These are phyloP conservation scores for Oophaga pumilio DNA, from an alignment of 2,113 vertebrate genomes.

Conservation along the genomic window DNA sequence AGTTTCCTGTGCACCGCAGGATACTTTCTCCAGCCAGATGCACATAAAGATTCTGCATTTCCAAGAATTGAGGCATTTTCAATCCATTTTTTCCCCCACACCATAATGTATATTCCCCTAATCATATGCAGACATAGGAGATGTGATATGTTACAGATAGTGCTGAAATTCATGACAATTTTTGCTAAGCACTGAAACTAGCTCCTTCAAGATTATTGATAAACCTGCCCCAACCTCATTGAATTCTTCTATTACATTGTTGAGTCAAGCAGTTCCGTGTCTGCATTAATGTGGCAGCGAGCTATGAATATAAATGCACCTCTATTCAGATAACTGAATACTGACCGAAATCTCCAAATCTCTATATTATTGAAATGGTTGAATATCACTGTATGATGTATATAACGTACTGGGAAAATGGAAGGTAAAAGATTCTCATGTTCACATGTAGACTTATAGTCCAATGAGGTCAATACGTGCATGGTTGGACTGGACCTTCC, in stretches of 20 bases:
- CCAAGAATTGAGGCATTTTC: too few species aligned
- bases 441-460: too few species aligned
- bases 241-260: conserved; percentile 10
- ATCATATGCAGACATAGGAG: not conserved
- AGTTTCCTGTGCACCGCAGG: too few species aligned
- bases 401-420: not conserved
- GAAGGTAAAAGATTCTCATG: too few species aligned
- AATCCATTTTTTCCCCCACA: too few species aligned
- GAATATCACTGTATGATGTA: not conserved
- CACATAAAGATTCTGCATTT: too few species aligned
- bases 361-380: not conserved
- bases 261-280: not conserved
- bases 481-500: too few species aligned
- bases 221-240: not conserved
- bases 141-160: not conserved
- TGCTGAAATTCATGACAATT: not conserved
- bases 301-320: not conserved
- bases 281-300: not conserved
- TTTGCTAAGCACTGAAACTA: not conserved
- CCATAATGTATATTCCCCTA: too few species aligned
- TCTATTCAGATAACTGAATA: not conserved
- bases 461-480: too few species aligned
- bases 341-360: not conserved
- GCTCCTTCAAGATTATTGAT: not conserved
- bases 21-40: too few species aligned